Evolutionary conservation across 1,140 invertebrate genomes (phyloP).

Genomic region (Pseudomyrmex cubaensis): DNA sequence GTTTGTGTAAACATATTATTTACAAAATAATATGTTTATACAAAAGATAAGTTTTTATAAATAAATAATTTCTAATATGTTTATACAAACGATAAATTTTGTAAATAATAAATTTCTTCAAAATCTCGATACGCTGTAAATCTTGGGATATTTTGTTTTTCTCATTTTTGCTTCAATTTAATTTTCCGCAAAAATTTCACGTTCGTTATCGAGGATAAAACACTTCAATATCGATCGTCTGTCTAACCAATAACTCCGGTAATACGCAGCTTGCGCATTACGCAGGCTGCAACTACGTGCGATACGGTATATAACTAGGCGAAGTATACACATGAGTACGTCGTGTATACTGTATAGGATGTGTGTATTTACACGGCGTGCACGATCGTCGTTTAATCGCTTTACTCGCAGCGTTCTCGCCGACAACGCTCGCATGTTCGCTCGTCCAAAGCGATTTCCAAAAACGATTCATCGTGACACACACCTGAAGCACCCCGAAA

Average conservation of each 20-base stretch:
- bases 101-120: no score
- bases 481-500: slow-evolving; percentile 46
- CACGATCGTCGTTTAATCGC: slow-evolving; percentile 42
- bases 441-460: slow-evolving; percentile 15
- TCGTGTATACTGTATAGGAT: background rate
- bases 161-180: background rate
- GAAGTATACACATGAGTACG: slow-evolving; percentile 1
- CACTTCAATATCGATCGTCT: slow-evolving; percentile 23
- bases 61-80: no score
- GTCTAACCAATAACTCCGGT: background rate
- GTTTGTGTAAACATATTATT: no score
- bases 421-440: slow-evolving; percentile 35
- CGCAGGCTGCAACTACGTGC: slow-evolving; percentile 6
- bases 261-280: slow-evolving; percentile 27
- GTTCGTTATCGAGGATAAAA: background rate
- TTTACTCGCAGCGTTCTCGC: slow-evolving; percentile 40
- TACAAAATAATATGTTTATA: no score
- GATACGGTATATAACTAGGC: background rate
- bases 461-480: slow-evolving; percentile 49
- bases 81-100: no score
- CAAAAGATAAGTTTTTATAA: no score
- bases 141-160: no score
- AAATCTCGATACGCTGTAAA: no score
- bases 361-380: background rate
- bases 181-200: background rate